Conservation (phyloP, 2,888 invertebrate genomes). For the Himalopsyche kuldschensis region DNA sequence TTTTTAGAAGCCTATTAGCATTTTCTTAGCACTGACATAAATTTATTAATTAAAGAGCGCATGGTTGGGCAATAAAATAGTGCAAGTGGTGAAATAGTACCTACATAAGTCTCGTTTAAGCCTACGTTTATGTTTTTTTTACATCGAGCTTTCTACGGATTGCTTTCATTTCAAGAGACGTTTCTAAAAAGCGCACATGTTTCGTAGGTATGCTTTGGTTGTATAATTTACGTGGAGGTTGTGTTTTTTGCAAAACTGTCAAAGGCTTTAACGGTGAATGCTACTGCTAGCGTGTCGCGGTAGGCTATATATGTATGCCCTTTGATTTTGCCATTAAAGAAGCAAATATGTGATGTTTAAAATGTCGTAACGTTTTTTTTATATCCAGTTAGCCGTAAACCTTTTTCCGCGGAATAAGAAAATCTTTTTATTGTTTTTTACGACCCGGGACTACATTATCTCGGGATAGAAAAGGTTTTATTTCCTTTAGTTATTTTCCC, state of each 20-base stretch:
- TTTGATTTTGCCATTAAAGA: constrained; percentile 19
- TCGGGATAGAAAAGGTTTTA: constrained; percentile 29
- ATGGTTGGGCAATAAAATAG: neutral
- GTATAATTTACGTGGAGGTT: neutral
- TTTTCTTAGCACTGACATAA: neutral
- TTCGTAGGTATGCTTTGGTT: neutral
- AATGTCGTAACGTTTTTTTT: constrained; percentile 21
- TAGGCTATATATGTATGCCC: neutral
- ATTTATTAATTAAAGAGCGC: neutral
- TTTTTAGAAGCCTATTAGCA: neutral
- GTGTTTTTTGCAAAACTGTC: constrained; percentile 14
- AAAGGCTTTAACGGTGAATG: constrained; percentile 17
- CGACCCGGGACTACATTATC: constrained; percentile 35
- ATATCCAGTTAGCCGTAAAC: constrained; percentile 21
- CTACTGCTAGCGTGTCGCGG: neutral
- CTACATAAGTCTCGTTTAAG: neutral
- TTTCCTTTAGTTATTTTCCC: constrained; percentile 30
- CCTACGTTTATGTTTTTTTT: neutral
- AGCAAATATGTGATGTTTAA: constrained; percentile 11
- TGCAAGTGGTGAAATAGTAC: neutral
- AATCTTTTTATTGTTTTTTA: constrained; percentile 34
- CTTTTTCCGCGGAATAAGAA: constrained; percentile 28
- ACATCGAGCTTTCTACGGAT: constrained; percentile 8
- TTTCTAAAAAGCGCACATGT: constrained; percentile 8
- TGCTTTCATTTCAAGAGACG: neutral